Percentiles rank a stretch among this genome's conserved stretches.
phyloP scores from a whole-genome alignment of 2,797 vertebrate species.

The Gallinago stenura region DNA sequence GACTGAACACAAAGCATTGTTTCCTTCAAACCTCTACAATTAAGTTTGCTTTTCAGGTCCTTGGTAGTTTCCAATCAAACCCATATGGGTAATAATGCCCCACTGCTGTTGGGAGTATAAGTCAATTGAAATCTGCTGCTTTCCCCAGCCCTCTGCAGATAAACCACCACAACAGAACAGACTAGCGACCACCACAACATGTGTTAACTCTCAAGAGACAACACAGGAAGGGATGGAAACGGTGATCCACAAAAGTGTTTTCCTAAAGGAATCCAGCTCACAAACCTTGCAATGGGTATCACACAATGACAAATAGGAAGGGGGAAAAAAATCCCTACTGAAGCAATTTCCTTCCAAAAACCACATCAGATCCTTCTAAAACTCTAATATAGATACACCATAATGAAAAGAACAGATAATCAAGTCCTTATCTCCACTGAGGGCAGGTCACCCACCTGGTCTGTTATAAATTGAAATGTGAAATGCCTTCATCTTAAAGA shows the following conservation, averaged over 20 bases:
- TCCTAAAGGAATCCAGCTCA: not conserved
- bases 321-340: rapidly evolving
- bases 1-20: not conserved
- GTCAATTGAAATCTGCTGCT: not conserved
- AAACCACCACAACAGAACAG: not conserved
- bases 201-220: not conserved
- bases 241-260: not conserved
- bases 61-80: not conserved
- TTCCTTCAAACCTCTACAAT: not conserved
- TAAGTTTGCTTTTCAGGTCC: not conserved
- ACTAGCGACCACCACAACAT: rapidly evolving
- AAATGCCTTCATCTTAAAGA: not conserved
- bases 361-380: not conserved
- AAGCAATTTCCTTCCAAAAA: not conserved
- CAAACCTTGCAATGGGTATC: rapidly evolving
- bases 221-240: not conserved
- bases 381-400: not conserved
- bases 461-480: not conserved
- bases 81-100: too few species aligned
- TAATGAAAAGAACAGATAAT: not conserved
- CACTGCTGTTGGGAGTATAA: not conserved
- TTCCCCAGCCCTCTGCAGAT: not conserved
- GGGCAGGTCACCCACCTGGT: too few species aligned
- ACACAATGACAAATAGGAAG: not conserved
- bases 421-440: not conserved